A percentile compares a stretch with the other conserved stretches of the same genome.
Conservation (phyloP, 1,140 invertebrate species). For the Acromyrmex charruanus region DNA sequence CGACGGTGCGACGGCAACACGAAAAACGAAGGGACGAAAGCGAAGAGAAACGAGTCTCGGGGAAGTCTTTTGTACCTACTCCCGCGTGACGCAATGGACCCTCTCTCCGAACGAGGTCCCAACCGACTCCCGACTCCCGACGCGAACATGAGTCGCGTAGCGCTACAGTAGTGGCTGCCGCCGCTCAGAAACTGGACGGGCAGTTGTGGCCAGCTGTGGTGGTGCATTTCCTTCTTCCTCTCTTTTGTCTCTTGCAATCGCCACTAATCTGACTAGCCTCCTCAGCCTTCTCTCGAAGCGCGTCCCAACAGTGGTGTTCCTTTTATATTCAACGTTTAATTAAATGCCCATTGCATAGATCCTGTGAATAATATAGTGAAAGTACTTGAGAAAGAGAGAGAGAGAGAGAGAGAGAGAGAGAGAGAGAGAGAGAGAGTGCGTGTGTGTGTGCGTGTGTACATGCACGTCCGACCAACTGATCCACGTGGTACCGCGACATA, state of each 20-base stretch:
- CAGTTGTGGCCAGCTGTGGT: conserved; percentile 27
- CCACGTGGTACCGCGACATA: conserved; percentile 62
- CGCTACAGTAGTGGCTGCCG: conserved; percentile 62
- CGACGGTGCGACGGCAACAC: background rate
- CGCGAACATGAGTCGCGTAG: conserved; percentile 26
- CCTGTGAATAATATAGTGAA: conserved; percentile 53
- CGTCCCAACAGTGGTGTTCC: background rate
- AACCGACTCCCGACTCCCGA: background rate
- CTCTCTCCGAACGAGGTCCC: conserved; percentile 10
- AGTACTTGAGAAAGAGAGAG: conserved; percentile 7
- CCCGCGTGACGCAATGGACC: conserved; percentile 37
- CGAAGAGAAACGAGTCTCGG: background rate
- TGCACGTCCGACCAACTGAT: conserved; percentile 33
- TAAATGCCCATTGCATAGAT: conserved; percentile 26
- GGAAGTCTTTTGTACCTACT: conserved; percentile 60
- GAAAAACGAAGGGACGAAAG: background rate
- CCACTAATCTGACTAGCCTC: background rate
- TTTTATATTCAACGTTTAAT: background rate
- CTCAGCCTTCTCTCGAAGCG: background rate
- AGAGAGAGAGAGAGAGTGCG: background rate
- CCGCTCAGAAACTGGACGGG: conserved; percentile 49
- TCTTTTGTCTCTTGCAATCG: conserved; percentile 10
- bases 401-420: background rate
- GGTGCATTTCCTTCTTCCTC: conserved; percentile 16
- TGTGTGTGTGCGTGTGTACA: background rate